A percentile compares a stretch with the other conserved stretches of the same genome.
Evolutionary conservation across 2,113 vertebrate species (phyloP).

Genomic region (Gracilinanus agilis): DNA sequence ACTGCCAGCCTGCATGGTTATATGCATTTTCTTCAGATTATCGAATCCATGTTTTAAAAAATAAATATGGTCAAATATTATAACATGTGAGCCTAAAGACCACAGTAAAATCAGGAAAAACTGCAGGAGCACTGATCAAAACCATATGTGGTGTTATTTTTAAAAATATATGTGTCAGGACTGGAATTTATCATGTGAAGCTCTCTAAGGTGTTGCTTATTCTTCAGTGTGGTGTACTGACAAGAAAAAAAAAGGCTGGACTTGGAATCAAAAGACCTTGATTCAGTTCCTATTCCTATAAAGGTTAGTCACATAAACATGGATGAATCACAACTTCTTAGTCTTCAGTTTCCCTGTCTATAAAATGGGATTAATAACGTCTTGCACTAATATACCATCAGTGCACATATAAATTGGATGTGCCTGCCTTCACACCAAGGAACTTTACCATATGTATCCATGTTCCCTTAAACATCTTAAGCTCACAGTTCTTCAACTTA

Average conservation of each 20-base stretch:
- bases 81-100: not conserved
- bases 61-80: not conserved
- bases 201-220: not conserved
- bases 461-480: not conserved
- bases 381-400: not conserved
- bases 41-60: not conserved
- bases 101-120: not conserved
- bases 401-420: not conserved
- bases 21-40: slow-evolving; percentile 9
- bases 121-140: not conserved
- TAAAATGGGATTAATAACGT: not conserved
- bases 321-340: not conserved
- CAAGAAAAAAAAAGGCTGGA: not conserved
- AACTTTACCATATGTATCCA: not conserved
- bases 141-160: slow-evolving; percentile 3
- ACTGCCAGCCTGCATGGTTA: not conserved
- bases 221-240: not conserved
- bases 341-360: not conserved
- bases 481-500: not conserved
- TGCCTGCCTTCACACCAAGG: not conserved
- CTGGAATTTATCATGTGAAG: not conserved
- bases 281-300: not conserved
- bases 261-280: not conserved
- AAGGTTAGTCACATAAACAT: not conserved
- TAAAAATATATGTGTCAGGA: not conserved